Conservation (phyloP, 2,888 invertebrate genomes). For the Xestia sexstrigata region DNA sequence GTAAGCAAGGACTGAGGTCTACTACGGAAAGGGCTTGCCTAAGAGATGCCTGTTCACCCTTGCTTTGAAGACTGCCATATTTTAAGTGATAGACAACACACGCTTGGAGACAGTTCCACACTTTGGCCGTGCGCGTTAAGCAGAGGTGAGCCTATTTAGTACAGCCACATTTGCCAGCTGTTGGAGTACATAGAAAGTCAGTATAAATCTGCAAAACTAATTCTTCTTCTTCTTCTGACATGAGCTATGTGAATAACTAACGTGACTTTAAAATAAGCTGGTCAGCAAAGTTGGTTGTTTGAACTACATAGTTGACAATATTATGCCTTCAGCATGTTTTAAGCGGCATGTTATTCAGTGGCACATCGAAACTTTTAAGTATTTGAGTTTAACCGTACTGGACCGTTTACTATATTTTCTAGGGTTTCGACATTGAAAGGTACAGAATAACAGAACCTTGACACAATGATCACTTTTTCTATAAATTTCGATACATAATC, state of each 20-base stretch:
- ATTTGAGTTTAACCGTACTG: neutral
- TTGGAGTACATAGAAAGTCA: neutral
- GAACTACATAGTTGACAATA: slow-evolving; percentile 1
- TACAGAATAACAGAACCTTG: too few species aligned
- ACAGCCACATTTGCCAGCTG: neutral
- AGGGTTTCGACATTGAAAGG: neutral
- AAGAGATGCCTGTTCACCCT: neutral
- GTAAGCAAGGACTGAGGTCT: neutral
- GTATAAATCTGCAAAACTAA: neutral
- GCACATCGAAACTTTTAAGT: neutral
- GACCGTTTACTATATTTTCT: neutral
- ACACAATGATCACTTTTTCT: neutral
- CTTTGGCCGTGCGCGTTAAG: too few species aligned
- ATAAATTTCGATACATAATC: neutral
- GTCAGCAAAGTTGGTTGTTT: slow-evolving; percentile 1
- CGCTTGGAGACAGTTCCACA: too few species aligned
- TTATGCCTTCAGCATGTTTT: neutral
- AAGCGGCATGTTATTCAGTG: neutral
- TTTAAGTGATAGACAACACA: too few species aligned
- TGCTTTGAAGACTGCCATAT: too few species aligned
- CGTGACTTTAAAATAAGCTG: slow-evolving; percentile 3
- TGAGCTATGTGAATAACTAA: neutral
- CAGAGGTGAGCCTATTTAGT: too few species aligned
- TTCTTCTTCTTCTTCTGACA: neutral
- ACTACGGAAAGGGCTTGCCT: neutral